These are phyloP conservation scores for Bombus picipes DNA, from an alignment of 1,140 invertebrate species.

Conservation along the genomic window DNA sequence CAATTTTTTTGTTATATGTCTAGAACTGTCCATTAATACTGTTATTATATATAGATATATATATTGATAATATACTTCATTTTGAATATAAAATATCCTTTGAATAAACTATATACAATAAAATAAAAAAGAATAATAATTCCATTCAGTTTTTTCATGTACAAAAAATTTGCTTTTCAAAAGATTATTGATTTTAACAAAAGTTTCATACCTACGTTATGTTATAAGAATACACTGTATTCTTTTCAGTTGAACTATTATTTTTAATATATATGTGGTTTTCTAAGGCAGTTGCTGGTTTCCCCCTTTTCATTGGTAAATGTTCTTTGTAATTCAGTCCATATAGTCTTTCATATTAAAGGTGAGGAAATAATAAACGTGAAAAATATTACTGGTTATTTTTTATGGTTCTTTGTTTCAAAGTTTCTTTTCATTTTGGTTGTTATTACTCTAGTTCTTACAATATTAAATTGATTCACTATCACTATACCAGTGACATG, in stretches of 20 bases:
- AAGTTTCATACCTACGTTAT: conserved; percentile 65
- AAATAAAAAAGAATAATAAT: background rate
- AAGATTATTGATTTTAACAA: conserved; percentile 56
- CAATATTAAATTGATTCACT: conserved; percentile 63
- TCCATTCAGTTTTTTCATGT: background rate
- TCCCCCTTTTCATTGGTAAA: conserved; percentile 47
- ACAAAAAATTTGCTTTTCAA: conserved; percentile 1
- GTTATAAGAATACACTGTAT: conserved; percentile 48
- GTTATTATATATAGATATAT: conserved; percentile 3
- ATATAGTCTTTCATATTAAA: conserved; percentile 55
- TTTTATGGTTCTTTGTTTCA: conserved; percentile 62
- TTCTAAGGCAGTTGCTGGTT: conserved; percentile 77
- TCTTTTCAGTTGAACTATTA: conserved; percentile 38
- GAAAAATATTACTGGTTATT: conserved; percentile 55
- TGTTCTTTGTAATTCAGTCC: conserved; percentile 37
- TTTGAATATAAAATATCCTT: conserved; percentile 11
- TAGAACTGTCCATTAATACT: conserved; percentile 27
- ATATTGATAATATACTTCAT: background rate
- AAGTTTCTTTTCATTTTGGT: conserved; percentile 59
- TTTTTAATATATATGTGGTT: conserved; percentile 47
- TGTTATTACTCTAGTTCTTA: conserved; percentile 58
- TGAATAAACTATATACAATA: conserved; percentile 12
- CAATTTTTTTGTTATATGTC: conserved; percentile 51
- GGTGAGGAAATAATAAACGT: conserved; percentile 70
- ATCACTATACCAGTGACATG: conserved; percentile 60